Evolutionary conservation across 1,140 invertebrate genomes (phyloP), one percentile per base, ranked within the genome.

Genomic region (Atta colombica): DNA sequence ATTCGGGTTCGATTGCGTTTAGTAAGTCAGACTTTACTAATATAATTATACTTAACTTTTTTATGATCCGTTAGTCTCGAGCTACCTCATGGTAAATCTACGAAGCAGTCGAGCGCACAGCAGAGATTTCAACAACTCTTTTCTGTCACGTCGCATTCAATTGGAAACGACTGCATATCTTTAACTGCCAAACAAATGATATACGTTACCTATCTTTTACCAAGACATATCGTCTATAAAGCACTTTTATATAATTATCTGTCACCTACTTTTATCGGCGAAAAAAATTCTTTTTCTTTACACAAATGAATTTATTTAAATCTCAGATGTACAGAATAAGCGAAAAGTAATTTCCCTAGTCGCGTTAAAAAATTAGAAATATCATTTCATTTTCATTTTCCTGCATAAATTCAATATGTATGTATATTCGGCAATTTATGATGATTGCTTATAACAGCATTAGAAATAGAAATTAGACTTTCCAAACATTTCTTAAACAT

Each of bases 81-180:
- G 55, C 81, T 85, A 85, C 71, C 71, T 85, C 71, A 77, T 16
- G 14, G 3, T 61, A 45, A 69, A 65, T 77, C 6, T 77, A 65
- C 25, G 14, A 71, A 84, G 39, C 28, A 75, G 25, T 84, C 28
- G 60, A 63, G 8, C 12, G 10, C 12, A 25, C 28, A 4, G 21
- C 25, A 61, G 25, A 45, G 25, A 77, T 35, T 65, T 35, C 0
- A 55, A 81, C 28, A 45, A 31, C 10, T 81, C 0, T 58, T 45
- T 55, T 55, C 31, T 39, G 49, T 6, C 2, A 10, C 16, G 14
- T 61, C 16, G 28, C 55, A 25, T 8, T 72, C 3, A 35, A 77
- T 51, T 31, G 7, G 6, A n/a, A 6, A 61, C 31, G 31, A 63
- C 39, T 63, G 55, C 53, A 60, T 84, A 75, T 18, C 18, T 84